Evolutionary conservation across 2,888 invertebrate species (phyloP).

Genomic region (Octodonta nipae): DNA sequence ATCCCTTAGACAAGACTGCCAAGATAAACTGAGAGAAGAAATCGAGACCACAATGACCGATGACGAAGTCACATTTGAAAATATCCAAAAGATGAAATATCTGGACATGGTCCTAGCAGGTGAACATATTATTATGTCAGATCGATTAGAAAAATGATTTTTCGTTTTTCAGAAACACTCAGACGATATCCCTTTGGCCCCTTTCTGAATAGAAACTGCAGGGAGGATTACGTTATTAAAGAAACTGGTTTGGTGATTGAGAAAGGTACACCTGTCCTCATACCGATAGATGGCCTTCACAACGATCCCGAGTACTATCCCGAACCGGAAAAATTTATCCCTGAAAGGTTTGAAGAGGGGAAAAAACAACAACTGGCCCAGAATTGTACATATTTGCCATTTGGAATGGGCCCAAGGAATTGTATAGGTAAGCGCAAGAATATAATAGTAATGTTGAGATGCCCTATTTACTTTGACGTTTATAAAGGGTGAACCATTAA

Average conservation of each 20-base stretch:
- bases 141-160: too few species aligned
- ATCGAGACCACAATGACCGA: slow-evolving; percentile 28
- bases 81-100: slow-evolving; percentile 38
- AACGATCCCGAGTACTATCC: slow-evolving; percentile 32
- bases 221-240: slow-evolving; percentile 27
- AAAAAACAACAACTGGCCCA: slow-evolving; percentile 17
- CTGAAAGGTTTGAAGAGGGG: slow-evolving; percentile 34
- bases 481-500: too few species aligned
- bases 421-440: slow-evolving; percentile 31
- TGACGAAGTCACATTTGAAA: slow-evolving; percentile 35
- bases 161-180: slow-evolving; percentile 35
- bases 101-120: slow-evolving; percentile 39
- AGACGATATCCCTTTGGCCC: slow-evolving; percentile 33
- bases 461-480: too few species aligned
- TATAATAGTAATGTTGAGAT: too few species aligned
- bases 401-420: slow-evolving; percentile 30
- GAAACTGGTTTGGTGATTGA: slow-evolving; percentile 31
- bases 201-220: slow-evolving; percentile 24
- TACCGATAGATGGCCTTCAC: slow-evolving; percentile 30
- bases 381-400: slow-evolving; percentile 25
- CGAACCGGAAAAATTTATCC: slow-evolving; percentile 35
- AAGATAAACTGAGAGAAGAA: slow-evolving; percentile 37
- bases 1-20: slow-evolving; percentile 34
- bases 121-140: slow-evolving; percentile 14
- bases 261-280: slow-evolving; percentile 31